Conservation (phyloP, 1,140 invertebrate genomes). For the Leptinotarsa defecta region DNA sequence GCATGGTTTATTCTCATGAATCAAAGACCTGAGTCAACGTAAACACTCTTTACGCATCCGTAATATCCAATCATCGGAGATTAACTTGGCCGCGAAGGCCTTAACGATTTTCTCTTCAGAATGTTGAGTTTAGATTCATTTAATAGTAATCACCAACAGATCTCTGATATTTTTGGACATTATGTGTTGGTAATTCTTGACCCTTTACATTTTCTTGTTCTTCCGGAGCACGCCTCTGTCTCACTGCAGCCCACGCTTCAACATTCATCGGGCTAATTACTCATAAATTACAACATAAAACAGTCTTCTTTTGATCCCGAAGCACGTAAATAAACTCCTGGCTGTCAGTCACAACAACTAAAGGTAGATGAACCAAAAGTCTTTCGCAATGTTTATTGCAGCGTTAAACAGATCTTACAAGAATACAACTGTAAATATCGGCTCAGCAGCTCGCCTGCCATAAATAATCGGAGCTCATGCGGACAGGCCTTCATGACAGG, state of each 20-base stretch:
- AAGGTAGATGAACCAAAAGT: slow-evolving; percentile 48
- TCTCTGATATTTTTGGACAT: too few relatives aligned
- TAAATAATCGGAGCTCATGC: slow-evolving; percentile 30
- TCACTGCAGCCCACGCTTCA: slow-evolving; percentile 10
- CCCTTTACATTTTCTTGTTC: too few relatives aligned
- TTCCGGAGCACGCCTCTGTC: background rate
- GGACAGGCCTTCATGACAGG: slow-evolving; percentile 17
- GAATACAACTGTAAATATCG: slow-evolving; percentile 45
- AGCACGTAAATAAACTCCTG: slow-evolving; percentile 49
- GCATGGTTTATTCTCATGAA: too few relatives aligned
- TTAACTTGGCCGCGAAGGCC: too few relatives aligned
- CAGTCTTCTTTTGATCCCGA: slow-evolving; percentile 50
- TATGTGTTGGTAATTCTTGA: too few relatives aligned
- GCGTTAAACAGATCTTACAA: slow-evolving; percentile 43
- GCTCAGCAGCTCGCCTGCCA: slow-evolving; percentile 31
- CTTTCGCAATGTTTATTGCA: slow-evolving; percentile 46
- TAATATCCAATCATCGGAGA: too few relatives aligned
- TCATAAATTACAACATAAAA: slow-evolving; percentile 50
- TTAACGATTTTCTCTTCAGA: too few relatives aligned
- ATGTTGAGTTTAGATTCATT: too few relatives aligned
- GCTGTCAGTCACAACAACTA: slow-evolving; percentile 47
- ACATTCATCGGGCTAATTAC: slow-evolving; percentile 41
- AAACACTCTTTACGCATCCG: too few relatives aligned
- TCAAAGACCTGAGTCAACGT: too few relatives aligned
- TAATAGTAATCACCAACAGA: too few relatives aligned